phyloP scores from a whole-genome alignment of 1,140 invertebrate species.

The Camponotus floridanus region DNA sequence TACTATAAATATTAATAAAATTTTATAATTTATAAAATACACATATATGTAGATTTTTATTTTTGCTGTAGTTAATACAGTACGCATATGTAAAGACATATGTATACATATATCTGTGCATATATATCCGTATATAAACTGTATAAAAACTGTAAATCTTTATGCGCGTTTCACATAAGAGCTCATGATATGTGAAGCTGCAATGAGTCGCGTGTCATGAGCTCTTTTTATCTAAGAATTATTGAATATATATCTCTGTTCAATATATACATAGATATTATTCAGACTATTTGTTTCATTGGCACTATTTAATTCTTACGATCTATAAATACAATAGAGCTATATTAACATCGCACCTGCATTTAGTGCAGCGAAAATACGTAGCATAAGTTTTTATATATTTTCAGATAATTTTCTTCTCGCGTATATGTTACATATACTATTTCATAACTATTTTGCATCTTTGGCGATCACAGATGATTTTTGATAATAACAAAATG shows the following conservation, averaged over 20 bases:
- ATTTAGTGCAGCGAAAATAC: not conserved
- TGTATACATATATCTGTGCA: not conserved
- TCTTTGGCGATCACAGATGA: constrained; percentile 48
- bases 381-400: constrained; percentile 12
- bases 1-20: constrained; percentile 15
- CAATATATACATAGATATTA: not conserved
- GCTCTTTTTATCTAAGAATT: not conserved
- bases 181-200: not conserved
- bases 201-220: not conserved
- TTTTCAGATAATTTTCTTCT: constrained; percentile 11
- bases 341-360: not conserved
- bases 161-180: not conserved
- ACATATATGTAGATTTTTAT: constrained; percentile 53
- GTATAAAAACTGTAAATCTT: constrained; percentile 32
- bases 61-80: constrained; percentile 41
- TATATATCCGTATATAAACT: constrained; percentile 23
- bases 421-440: not conserved
- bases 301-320: constrained; percentile 37
- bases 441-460: constrained; percentile 22
- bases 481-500: constrained; percentile 16
- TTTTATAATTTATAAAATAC: constrained; percentile 58
- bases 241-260: constrained; percentile 33
- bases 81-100: constrained; percentile 48
- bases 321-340: constrained; percentile 10
- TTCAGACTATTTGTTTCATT: constrained; percentile 66